These are phyloP conservation scores for Nudaria mundana DNA, from an alignment of 2,888 invertebrate genomes.

Conservation along the genomic window DNA sequence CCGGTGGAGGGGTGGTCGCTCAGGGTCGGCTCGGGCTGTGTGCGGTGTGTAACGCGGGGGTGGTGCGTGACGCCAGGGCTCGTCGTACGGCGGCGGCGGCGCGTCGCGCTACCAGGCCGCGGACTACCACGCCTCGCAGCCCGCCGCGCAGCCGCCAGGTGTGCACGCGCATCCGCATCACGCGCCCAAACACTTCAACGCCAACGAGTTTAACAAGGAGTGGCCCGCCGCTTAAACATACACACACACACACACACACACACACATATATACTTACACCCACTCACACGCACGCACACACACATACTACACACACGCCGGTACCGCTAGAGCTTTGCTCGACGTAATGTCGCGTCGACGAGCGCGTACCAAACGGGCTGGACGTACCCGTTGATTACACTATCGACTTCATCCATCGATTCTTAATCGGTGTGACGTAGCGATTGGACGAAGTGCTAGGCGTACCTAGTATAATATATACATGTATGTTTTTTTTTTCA, in stretches of 20 bases:
- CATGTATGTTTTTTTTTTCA: slow-evolving; percentile 16
- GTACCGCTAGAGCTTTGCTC: no score
- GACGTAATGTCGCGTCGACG: slow-evolving; percentile 20
- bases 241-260: background rate
- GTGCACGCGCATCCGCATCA: slow-evolving; percentile 77
- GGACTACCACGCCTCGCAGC: slow-evolving; percentile 71
- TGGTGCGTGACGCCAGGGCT: slow-evolving; percentile 52
- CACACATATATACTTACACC: background rate
- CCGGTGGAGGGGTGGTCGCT: slow-evolving; percentile 29
- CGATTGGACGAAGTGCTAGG: slow-evolving; percentile 20
- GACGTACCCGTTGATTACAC: slow-evolving; percentile 19
- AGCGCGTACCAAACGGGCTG: slow-evolving; percentile 29
- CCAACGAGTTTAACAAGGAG: slow-evolving; percentile 80
- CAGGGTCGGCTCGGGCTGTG: slow-evolving; percentile 41
- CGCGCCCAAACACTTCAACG: slow-evolving; percentile 80
- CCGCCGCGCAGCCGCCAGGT: slow-evolving; percentile 72
- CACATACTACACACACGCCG: slow-evolving; percentile 29
- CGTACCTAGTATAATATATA: slow-evolving; percentile 16
- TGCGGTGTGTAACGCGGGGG: slow-evolving; percentile 14
- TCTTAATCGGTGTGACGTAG: slow-evolving; percentile 28
- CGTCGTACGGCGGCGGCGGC: slow-evolving; percentile 76
- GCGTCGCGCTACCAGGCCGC: slow-evolving; percentile 62
- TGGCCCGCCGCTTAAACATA: slow-evolving; percentile 75
- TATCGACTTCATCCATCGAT: slow-evolving; percentile 33
- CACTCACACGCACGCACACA: background rate